phyloP scores from a whole-genome alignment of 2,888 invertebrate species.

The Junonia oenone region DNA sequence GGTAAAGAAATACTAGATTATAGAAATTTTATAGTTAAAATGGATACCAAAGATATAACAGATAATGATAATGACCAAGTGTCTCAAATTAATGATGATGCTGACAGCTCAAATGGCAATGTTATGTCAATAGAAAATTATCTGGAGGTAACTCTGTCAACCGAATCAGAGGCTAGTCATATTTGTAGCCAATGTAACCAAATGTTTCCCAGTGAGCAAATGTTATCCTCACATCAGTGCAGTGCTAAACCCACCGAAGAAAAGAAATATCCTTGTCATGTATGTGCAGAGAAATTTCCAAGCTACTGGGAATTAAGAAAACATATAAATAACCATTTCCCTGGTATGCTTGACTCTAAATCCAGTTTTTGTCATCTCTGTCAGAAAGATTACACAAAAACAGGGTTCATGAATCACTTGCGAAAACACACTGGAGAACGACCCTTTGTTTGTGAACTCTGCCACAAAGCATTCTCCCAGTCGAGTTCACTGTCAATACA shows the following conservation, averaged over 20 bases:
- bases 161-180: conserved; percentile 75
- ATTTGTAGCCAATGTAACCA: conserved; percentile 72
- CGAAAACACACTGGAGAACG: conserved; percentile 75
- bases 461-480: conserved; percentile 75
- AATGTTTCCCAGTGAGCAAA: conserved; percentile 69
- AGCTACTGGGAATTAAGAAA: conserved; percentile 75
- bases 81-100: conserved; percentile 59
- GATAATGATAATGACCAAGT: conserved; percentile 55
- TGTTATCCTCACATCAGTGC: conserved; percentile 64
- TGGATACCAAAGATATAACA: conserved; percentile 63
- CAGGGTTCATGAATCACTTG: conserved; percentile 76
- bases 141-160: conserved; percentile 73
- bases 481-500: conserved; percentile 76
- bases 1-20: conserved; percentile 61
- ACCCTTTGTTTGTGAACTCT: conserved; percentile 76
- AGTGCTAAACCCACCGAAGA: conserved; percentile 71
- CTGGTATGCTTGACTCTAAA: conserved; percentile 75
- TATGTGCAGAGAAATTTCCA: conserved; percentile 72
- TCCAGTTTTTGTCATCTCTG: conserved; percentile 77
- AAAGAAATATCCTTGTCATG: conserved; percentile 74
- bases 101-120: conserved; percentile 72
- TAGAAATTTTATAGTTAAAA: conserved; percentile 63
- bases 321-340: conserved; percentile 73
- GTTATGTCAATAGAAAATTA: conserved; percentile 76
- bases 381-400: conserved; percentile 76